phyloP scores from a whole-genome alignment of 2,797 vertebrate genomes.

The Betta splendens region DNA sequence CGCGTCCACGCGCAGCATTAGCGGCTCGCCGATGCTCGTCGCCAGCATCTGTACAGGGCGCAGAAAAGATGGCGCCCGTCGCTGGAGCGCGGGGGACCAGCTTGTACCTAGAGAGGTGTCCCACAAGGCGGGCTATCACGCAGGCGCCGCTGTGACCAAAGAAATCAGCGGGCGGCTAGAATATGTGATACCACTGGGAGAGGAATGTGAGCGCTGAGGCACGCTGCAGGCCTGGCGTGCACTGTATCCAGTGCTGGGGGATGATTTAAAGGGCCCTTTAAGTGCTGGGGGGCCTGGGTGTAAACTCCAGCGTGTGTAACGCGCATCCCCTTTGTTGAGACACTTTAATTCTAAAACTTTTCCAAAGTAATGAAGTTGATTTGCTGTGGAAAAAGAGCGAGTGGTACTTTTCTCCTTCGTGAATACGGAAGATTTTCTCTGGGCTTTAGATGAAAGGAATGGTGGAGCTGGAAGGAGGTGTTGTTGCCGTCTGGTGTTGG shows the following conservation, averaged over 20 bases:
- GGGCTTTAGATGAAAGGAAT: conserved; percentile 14
- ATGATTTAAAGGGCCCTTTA: not conserved
- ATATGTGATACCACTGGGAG: conserved; percentile 69
- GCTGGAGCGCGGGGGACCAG: too few species aligned
- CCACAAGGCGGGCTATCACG: conserved; percentile 67
- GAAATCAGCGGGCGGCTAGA: conserved; percentile 64
- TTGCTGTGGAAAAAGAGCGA: not conserved
- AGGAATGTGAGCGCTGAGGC: conserved; percentile 65
- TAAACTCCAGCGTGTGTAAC: too few species aligned
- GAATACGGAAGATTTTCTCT: not conserved
- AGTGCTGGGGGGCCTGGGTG: not conserved
- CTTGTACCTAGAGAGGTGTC: conserved; percentile 51
- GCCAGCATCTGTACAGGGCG: conserved; percentile 68
- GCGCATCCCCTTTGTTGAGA: not conserved
- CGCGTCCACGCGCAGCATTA: conserved; percentile 68
- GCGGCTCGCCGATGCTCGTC: conserved; percentile 44
- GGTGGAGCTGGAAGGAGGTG: conserved; percentile 19
- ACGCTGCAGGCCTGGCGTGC: conserved; percentile 7
- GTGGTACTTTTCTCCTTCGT: conserved; percentile 1
- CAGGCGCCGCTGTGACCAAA: conserved; percentile 73
- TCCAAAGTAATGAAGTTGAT: not conserved
- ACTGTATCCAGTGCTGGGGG: not conserved
- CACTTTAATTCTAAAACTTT: not conserved
- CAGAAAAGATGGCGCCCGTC: conserved; percentile 48
- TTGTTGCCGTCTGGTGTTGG: conserved; percentile 33